Percentiles rank a stretch among this genome's conserved stretches.
These are phyloP conservation scores for Crotalus viridis DNA, from an alignment of 2,113 vertebrate genomes.

Conservation along the genomic window DNA sequence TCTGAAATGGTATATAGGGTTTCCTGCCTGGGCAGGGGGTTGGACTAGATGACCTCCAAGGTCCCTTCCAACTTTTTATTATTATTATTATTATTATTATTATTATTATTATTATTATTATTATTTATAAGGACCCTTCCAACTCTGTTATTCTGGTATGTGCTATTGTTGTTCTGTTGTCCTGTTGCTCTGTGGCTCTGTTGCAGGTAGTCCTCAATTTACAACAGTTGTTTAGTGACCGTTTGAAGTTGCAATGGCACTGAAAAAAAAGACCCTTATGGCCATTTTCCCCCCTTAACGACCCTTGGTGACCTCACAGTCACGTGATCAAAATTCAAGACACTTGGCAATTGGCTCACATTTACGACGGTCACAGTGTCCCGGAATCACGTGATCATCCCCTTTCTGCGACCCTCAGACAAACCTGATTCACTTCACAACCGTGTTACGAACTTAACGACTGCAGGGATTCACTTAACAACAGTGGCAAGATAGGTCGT, in stretches of 20 bases:
- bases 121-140: neutral
- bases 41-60: too few species aligned
- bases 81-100: too few species aligned
- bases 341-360: rapidly evolving
- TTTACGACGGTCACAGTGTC: neutral
- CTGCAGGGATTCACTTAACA: neutral
- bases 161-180: too few species aligned
- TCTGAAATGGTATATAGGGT: too few species aligned
- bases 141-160: too few species aligned
- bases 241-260: neutral
- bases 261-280: too few species aligned
- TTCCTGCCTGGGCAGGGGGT: too few species aligned
- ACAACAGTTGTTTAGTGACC: neutral
- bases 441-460: too few species aligned
- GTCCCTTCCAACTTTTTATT: too few species aligned
- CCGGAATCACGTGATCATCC: neutral
- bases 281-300: neutral
- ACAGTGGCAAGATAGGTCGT: neutral
- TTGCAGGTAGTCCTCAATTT: neutral
- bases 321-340: neutral
- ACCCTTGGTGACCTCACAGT: neutral
- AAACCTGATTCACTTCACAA: neutral
- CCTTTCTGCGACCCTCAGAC: neutral
- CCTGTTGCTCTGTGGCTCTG: neutral
- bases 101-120: too few species aligned